Evolutionary conservation across 2,888 invertebrate species (phyloP), one percentile per base, ranked within the genome.

Genomic region (Volucella inflata): DNA sequence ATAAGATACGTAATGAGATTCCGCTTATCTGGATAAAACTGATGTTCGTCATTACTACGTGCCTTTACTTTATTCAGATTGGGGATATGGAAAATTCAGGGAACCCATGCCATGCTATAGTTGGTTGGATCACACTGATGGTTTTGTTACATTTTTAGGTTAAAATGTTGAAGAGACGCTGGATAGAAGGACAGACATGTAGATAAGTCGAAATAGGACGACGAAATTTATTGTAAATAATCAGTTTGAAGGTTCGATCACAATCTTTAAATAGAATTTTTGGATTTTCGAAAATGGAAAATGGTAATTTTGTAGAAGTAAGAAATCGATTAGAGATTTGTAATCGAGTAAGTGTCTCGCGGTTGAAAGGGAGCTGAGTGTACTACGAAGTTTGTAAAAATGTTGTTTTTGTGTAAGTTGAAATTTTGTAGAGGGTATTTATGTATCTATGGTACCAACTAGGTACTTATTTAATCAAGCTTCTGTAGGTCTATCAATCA

Each of bases 1-100:
- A 85, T 76, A 80, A 72, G 80, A 84, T 80, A 50, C 62, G 76
- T 85, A 85, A 85, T 85, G 85, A 85, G 81, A 85, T 85, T 85
- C 81, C 72, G 71, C 68, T 85, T 81, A 85, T 85, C 81, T 76
- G 80, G 85, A 85, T 85, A 68, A 53, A 81, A 81, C 68, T 67
- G 85, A 84, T 84, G 77, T 16, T 75, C 59, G 72, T 72, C 60
- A 71, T 76, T 80, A 50, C 53, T 74, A 80, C 74, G 80, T 80
- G 74, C 74, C 65, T 70, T 67, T 67, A 71, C 70, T 75, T 84
- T 65, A 65, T 84, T 80, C 65, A 55, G 60, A 67, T 80, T 84
- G 79, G 30, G 30, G 79, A 75, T 65, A 46, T 64, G 59, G 57
- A 30, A 74, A 30, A 50, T 70, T 46, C 36, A 59, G 60, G 60